Percentiles rank a stretch among this genome's conserved stretches.
Evolutionary conservation across 1,140 invertebrate species (phyloP).

Genomic region (Adelges cooleyi): DNA sequence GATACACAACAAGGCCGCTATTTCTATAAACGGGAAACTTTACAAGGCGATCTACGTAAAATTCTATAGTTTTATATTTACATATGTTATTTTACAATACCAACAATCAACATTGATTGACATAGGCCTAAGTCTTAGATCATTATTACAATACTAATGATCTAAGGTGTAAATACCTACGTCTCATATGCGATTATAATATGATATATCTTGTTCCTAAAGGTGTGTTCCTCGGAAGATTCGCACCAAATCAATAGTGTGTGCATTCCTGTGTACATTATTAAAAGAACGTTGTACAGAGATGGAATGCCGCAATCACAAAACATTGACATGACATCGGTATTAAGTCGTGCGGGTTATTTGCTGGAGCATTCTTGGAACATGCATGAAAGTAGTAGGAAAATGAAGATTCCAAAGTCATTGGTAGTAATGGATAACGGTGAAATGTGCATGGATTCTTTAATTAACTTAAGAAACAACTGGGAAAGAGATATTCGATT

Average conservation of each 20-base stretch:
- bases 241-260: neutral
- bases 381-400: neutral
- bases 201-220: neutral
- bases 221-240: neutral
- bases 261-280: neutral
- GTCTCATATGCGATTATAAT: too few species aligned
- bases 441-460: neutral
- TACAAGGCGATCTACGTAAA: constrained; percentile 6
- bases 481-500: neutral
- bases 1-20: neutral
- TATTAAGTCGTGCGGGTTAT: constrained; percentile 7
- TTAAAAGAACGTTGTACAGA: neutral
- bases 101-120: neutral
- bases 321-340: neutral
- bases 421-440: neutral
- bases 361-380: constrained; percentile 8
- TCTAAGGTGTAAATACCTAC: too few species aligned
- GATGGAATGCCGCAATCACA: neutral
- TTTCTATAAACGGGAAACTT: constrained; percentile 2
- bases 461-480: neutral
- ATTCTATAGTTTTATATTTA: neutral
- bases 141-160: neutral
- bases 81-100: neutral
- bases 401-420: neutral
- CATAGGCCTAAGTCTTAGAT: neutral